These are phyloP conservation scores for Parapsyche elsis DNA, from an alignment of 1,140 invertebrate genomes.

Conservation along the genomic window DNA sequence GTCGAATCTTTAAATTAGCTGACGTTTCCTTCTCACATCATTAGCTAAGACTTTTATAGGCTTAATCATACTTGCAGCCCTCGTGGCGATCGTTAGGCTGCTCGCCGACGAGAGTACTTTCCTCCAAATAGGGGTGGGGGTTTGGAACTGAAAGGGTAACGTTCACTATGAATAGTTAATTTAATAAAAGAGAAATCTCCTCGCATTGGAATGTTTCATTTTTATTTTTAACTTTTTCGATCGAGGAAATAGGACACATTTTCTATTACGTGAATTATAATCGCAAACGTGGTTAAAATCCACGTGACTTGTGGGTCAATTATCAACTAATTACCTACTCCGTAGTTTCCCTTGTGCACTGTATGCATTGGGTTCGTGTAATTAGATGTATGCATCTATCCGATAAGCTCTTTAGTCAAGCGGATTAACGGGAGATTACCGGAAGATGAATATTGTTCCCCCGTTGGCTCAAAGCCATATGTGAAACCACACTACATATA, in stretches of 20 bases:
- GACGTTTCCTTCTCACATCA: conserved; percentile 52
- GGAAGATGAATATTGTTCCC: conserved; percentile 45
- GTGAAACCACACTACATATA: conserved; percentile 27
- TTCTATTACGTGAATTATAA: neutral
- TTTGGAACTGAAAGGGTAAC: neutral
- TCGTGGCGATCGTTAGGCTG: conserved; percentile 38
- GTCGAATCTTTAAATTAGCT: conserved; percentile 50
- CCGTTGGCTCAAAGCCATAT: conserved; percentile 16
- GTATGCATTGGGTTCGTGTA: conserved; percentile 42
- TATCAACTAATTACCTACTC: conserved; percentile 31
- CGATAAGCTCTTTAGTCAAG: conserved; percentile 54
- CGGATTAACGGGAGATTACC: conserved; percentile 52
- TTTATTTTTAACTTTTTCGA: too few species aligned
- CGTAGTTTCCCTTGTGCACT: neutral
- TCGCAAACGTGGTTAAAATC: neutral
- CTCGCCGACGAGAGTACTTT: conserved; percentile 25
- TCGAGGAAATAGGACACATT: too few species aligned
- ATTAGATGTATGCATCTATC: conserved; percentile 52
- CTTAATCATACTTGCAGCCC: conserved; percentile 53
- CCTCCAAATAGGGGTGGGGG: neutral
- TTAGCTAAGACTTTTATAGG: conserved; percentile 53
- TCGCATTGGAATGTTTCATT: too few species aligned
- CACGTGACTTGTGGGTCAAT: conserved; percentile 19
- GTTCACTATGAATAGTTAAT: conserved; percentile 26
- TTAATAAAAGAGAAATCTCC: neutral